Percentiles rank a stretch among this genome's conserved stretches.
These are phyloP conservation scores for Myiopsitta monachus DNA, from an alignment of 2,113 vertebrate genomes.

Conservation along the genomic window DNA sequence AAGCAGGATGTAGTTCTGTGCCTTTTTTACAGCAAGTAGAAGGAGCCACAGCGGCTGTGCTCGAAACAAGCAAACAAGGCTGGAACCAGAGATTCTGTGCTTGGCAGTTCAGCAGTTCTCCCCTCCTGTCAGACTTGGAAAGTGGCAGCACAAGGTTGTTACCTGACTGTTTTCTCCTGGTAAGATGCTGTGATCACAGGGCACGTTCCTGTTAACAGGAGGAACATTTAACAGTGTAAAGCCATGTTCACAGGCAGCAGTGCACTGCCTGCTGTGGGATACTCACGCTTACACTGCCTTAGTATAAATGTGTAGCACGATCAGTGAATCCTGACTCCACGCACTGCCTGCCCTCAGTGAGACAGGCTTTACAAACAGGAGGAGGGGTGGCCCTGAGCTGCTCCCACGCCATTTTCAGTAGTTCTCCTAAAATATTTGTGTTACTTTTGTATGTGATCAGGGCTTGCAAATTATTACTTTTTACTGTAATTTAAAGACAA, in stretches of 20 bases:
- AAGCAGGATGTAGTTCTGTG: neutral
- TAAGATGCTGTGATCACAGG: neutral
- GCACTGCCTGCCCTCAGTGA: neutral
- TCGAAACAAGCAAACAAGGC: neutral
- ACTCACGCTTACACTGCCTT: neutral
- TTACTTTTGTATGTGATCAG: neutral
- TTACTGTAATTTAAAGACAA: neutral
- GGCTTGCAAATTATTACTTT: neutral
- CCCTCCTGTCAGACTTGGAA: neutral
- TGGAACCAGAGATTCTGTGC: neutral
- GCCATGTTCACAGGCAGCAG: neutral
- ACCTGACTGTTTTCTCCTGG: neutral
- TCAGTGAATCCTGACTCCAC: neutral
- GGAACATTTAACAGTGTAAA: neutral
- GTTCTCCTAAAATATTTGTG: neutral
- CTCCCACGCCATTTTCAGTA: neutral
- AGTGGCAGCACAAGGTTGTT: fast-evolving
- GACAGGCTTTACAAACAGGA: neutral
- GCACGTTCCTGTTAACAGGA: neutral
- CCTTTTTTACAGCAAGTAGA: neutral
- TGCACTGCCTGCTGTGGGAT: neutral
- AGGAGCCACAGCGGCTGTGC: neutral
- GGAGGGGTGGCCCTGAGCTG: neutral
- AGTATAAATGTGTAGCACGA: neutral
- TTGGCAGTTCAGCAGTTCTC: neutral